phyloP scores from a whole-genome alignment of 2,113 vertebrate genomes.

The Eretmochelys imbricata region DNA sequence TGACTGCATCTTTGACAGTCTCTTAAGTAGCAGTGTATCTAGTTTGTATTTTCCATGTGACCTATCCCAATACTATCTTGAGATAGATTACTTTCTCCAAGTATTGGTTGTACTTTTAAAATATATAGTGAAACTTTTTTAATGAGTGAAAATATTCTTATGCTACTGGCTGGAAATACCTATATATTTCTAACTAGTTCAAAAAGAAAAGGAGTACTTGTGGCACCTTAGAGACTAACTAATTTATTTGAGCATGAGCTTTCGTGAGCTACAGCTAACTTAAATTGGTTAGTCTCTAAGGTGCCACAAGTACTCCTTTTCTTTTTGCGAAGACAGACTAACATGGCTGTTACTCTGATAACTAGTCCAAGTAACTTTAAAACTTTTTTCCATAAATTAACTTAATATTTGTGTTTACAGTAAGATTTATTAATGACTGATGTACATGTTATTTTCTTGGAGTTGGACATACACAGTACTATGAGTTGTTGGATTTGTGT shows the following conservation, averaged over 20 bases:
- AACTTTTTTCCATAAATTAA: not conserved
- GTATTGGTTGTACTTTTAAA: not conserved
- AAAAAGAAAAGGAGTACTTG: no score
- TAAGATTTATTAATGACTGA: not conserved
- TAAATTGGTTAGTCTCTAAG: no score
- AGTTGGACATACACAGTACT: not conserved
- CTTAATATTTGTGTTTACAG: not conserved
- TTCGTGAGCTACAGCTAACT: no score
- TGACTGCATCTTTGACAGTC: not conserved
- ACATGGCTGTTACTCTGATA: not conserved
- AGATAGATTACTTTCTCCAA: not conserved
- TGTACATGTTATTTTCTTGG: not conserved
- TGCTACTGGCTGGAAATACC: not conserved
- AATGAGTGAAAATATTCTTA: not conserved
- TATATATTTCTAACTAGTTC: not conserved
- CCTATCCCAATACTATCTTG: not conserved
- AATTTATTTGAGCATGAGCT: no score
- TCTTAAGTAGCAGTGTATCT: not conserved
- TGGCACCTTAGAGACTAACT: no score
- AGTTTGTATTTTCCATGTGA: not conserved
- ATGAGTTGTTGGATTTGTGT: not conserved
- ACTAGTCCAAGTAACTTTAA: not conserved
- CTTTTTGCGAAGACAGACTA: no score
- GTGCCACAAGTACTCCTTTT: no score
- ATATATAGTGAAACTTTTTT: not conserved